Evolutionary conservation across 2,888 invertebrate species (phyloP), one percentile per base, ranked within the genome.

Genomic region (Calameuta pallipes): DNA sequence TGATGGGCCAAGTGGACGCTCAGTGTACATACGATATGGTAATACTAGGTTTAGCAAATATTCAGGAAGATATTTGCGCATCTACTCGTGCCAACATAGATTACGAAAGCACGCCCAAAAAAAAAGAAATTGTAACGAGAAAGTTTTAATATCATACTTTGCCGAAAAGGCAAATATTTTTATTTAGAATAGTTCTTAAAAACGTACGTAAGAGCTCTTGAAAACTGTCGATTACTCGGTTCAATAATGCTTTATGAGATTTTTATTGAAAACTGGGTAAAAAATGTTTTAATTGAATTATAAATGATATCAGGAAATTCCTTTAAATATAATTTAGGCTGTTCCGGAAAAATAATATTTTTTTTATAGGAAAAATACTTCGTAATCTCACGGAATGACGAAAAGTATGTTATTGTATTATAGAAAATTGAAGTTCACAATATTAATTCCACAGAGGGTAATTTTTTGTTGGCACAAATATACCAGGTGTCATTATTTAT

Each of bases 21-120:
- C 85, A 85, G 85, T 89, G 89, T 88, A 89, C 85, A 89, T 90
- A 89, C 81, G 84, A 82, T 82, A 81, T 84, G 85, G 84, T 86
- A 87, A 83, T 83, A 80, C 81, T 84, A 85, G 82, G 80, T 80
- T 79, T 84, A 83, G 80, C 77, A 82, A 82, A 80, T 33, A 71
- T 33, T 31, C 71, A 33, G 71, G 4, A 75, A 75, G 56, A 15
- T 68, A 36, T 75, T 37, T 31, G 75, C 30, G 9, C 68, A 77
- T 77, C 76, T 81, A 76, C 74, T 71, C 36, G 56, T 41, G 74
- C 30, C 31, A 74, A 34, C 74, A 74, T 78, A 79, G 75, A 79
- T 69, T 34, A 77, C 74, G 69, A 79, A 78, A 71, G 80, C 76
- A 81, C 80, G 70, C n/a, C 35, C 34, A 9, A 68, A 77, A 31